phyloP scores from a whole-genome alignment of 2,888 invertebrate genomes.

The Geophilus truncorum region DNA sequence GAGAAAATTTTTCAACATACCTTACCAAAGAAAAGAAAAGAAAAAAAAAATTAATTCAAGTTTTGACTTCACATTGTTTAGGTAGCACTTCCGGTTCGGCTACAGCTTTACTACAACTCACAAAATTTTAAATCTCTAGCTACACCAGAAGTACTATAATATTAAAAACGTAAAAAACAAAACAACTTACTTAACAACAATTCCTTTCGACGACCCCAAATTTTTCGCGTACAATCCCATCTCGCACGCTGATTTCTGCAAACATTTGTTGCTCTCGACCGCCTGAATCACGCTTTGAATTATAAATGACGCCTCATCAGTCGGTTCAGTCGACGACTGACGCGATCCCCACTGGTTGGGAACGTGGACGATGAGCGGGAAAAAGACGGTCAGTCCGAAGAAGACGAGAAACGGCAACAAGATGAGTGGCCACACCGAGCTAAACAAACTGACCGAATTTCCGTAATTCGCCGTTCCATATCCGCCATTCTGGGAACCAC shows the following conservation, averaged over 20 bases:
- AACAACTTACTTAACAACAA: neutral
- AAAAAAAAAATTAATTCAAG: neutral
- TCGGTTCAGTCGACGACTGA: neutral
- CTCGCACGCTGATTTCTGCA: neutral
- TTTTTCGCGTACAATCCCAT: neutral
- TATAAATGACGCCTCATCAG: neutral
- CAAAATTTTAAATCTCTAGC: too few relatives aligned
- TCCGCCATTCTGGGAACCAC: too few relatives aligned
- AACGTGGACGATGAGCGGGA: conserved; percentile 1
- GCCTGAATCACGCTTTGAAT: neutral
- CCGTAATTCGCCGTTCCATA: neutral
- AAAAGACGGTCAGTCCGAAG: conserved; percentile 12
- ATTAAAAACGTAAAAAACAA: neutral
- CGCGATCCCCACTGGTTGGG: neutral
- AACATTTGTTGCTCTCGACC: neutral
- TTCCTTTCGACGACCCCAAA: neutral
- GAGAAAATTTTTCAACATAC: neutral
- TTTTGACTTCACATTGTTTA: too few relatives aligned
- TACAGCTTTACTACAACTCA: too few relatives aligned
- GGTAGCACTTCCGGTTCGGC: too few relatives aligned
- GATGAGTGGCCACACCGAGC: neutral
- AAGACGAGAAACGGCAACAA: conserved; percentile 15
- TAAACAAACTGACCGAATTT: neutral
- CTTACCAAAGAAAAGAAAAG: neutral
- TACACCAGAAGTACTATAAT: too few relatives aligned